A percentile compares a stretch with the other conserved stretches of the same genome.
Evolutionary conservation across 2,113 vertebrate genomes (phyloP).

Genomic region (Dipodomys spectabilis): DNA sequence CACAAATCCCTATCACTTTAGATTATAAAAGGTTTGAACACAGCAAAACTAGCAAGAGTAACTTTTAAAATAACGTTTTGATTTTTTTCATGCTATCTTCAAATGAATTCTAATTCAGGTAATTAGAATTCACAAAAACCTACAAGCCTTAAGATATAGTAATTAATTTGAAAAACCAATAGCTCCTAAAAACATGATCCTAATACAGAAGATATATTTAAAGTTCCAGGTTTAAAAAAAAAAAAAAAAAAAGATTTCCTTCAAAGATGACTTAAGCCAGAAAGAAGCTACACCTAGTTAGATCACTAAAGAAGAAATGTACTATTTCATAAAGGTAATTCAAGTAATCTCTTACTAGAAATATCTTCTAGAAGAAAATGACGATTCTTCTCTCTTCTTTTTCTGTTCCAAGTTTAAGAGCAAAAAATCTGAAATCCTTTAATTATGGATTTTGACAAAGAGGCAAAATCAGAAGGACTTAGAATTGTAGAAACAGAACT

Average conservation of each 20-base stretch:
- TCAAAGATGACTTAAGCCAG: constrained; percentile 63
- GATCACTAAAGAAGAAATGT: constrained; percentile 32
- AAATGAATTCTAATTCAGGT: constrained; percentile 55
- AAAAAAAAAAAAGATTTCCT: neutral
- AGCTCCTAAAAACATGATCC: constrained; percentile 49
- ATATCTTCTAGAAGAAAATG: constrained; percentile 45
- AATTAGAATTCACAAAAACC: constrained; percentile 63
- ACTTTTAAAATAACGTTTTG: neutral
- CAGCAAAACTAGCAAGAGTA: constrained; percentile 43
- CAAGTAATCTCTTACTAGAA: constrained; percentile 27
- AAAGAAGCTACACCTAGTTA: neutral
- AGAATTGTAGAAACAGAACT: constrained; percentile 52
- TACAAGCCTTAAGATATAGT: constrained; percentile 51
- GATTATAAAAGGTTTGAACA: neutral
- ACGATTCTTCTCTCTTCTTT: constrained; percentile 3
- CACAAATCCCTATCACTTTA: neutral
- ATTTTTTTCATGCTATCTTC: constrained; percentile 39
- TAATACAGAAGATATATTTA: constrained; percentile 48
- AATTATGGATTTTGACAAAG: constrained; percentile 44
- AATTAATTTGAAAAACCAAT: constrained; percentile 48
- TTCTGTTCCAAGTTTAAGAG: neutral
- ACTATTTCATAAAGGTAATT: constrained; percentile 9
- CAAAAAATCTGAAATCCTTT: constrained; percentile 51
- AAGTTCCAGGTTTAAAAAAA: neutral
- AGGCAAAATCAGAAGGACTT: constrained; percentile 18